These are phyloP conservation scores for Zingel zingel DNA, from an alignment of 2,113 vertebrate genomes.

Conservation along the genomic window DNA sequence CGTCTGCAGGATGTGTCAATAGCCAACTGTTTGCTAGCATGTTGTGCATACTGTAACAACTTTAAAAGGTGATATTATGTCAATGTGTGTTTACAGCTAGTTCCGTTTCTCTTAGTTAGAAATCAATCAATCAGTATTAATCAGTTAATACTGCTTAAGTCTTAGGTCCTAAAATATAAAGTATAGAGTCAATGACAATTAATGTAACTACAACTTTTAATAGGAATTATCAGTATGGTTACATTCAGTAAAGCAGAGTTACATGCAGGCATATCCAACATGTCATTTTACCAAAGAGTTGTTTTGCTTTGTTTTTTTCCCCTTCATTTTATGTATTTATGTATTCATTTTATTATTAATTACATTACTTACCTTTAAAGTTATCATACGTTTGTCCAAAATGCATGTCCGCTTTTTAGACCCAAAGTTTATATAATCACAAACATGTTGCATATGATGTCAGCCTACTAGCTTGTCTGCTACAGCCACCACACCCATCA, in stretches of 20 bases:
- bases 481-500: not conserved
- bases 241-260: not conserved
- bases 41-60: not conserved
- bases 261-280: too few relatives aligned
- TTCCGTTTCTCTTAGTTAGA: too few relatives aligned
- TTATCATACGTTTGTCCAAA: not conserved
- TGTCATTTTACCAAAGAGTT: not conserved
- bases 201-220: not conserved
- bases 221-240: not conserved
- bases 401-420: not conserved
- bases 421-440: not conserved
- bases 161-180: too few relatives aligned
- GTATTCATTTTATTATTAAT: not conserved
- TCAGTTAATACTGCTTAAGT: not conserved
- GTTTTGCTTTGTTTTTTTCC: not conserved
- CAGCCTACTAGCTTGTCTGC: not conserved
- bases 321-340: not conserved
- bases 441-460: not conserved
- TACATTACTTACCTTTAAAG: not conserved
- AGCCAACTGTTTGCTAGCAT: not conserved
- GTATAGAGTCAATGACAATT: not conserved
- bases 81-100: not conserved
- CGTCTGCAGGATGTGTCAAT: not conserved
- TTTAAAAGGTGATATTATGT: not conserved
- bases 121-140: too few relatives aligned